These are phyloP conservation scores for Embiotoca jacksoni DNA, from an alignment of 2,113 vertebrate species.

Conservation along the genomic window DNA sequence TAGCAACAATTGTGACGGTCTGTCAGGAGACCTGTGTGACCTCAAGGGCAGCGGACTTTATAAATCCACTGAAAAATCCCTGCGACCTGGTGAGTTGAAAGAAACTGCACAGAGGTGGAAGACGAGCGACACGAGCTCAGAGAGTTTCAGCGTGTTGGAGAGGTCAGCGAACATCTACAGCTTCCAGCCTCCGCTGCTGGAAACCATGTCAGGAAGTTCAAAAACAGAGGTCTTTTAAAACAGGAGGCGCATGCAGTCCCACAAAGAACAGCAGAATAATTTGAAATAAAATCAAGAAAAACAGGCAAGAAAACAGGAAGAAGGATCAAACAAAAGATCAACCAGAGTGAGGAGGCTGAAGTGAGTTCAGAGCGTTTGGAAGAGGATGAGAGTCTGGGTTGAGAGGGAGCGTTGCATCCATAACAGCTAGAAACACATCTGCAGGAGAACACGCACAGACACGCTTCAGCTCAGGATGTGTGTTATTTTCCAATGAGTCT, in stretches of 20 bases:
- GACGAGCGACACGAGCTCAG: no score
- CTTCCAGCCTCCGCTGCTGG: neutral
- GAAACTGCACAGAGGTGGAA: no score
- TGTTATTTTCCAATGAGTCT: no score
- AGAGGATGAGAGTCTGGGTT: neutral
- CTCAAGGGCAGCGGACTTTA: no score
- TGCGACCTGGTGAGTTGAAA: no score
- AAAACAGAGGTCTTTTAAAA: neutral
- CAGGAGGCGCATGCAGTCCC: neutral
- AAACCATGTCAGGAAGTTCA: neutral
- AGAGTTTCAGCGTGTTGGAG: no score
- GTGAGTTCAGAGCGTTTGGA: neutral
- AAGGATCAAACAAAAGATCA: neutral
- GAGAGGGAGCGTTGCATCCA: neutral
- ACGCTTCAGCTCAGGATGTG: no score
- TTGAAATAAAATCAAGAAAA: slow-evolving; percentile 3
- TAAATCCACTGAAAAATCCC: no score
- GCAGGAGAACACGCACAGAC: no score
- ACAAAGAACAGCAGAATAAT: neutral
- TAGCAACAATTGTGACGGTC: no score
- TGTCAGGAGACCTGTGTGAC: no score
- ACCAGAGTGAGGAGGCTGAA: neutral
- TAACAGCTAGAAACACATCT: no score
- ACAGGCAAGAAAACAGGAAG: neutral
- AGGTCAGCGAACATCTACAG: neutral